Percentiles rank a stretch among this genome's conserved stretches.
These are phyloP conservation scores for Diachasmimorpha longicaudata DNA, from an alignment of 1,140 invertebrate species.

Conservation along the genomic window DNA sequence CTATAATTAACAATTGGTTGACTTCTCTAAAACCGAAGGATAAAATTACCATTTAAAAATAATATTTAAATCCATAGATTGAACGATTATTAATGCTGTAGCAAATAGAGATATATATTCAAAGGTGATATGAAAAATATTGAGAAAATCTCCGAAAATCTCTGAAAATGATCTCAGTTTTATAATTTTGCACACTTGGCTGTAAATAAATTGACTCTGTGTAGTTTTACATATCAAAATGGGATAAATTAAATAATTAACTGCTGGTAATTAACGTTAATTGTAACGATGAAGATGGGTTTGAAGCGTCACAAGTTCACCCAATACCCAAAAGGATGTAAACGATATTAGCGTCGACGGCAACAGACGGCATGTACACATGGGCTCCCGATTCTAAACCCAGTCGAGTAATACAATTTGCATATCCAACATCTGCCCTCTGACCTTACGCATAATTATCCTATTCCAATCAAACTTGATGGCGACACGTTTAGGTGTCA, in stretches of 20 bases:
- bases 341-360: not conserved
- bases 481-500: not conserved
- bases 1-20: no score
- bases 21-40: no score
- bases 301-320: not conserved
- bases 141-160: no score
- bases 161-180: not conserved
- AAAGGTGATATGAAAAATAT: not conserved
- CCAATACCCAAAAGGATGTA: not conserved
- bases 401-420: conserved; percentile 20
- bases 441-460: conserved; percentile 17
- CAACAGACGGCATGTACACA: not conserved
- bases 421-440: conserved; percentile 27
- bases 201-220: conserved; percentile 14
- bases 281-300: not conserved
- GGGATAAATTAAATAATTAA: not conserved
- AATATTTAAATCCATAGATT: no score
- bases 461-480: conserved; percentile 15
- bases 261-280: not conserved
- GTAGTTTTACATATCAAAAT: conserved; percentile 24
- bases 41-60: no score
- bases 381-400: not conserved
- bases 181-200: not conserved
- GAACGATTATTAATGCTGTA: no score
- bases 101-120: not conserved